Base-by-base conservation (phyloP, 2,888 invertebrate species). In the Leptothorax acervorum region DNA sequence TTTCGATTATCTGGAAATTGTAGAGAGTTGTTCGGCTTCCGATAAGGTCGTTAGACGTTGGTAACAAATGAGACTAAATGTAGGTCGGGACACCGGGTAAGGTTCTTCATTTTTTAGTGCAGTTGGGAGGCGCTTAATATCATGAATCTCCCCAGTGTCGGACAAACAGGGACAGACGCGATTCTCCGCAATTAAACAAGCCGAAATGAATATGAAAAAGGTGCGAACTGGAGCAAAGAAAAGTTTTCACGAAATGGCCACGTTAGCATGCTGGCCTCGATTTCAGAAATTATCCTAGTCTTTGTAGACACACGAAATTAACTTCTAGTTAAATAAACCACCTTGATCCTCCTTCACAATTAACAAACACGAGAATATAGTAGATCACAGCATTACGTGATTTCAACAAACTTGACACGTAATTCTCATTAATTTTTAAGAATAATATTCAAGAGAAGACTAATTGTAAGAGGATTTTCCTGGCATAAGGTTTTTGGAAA, bases 161-260 rank as follows among this genome's bases (percentile, higher is more conserved):
- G 73, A 62, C 79, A 81, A 81, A 81, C 71, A 81, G 48, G 48
- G 73, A 81, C 48, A 81, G 60, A 81, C 70, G 60, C 35, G 60
- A 81, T 71, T 81, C 73, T 81, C 73, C 18, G 71, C 79, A 81
- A 81, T 81, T 81, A 81, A 81, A 81, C 60, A 81, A 81, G 28
- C 73, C 39, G 73, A 81, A 81, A 81, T 81, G 79, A 81, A 81
- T 81, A 81, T 62, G 79, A 81, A 81, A 81, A 73, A 60, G 35
- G 35, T 73, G 60, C 31, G 60, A 79, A 79, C 60, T 81, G 48
- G 79, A 71, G 79, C 71, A 81, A 81, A 78, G 78, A 78, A 78
- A 66, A 79, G 48, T 79, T 79, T 60, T 53, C 48, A 23, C 79
- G 28, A 28, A 70, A 60, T 48, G 71, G 18, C 60, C 55, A 81